Evolutionary conservation across 2,797 vertebrate species (phyloP), one percentile per base, ranked within the genome.

Genomic region (Schizothorax lantsangensis): DNA sequence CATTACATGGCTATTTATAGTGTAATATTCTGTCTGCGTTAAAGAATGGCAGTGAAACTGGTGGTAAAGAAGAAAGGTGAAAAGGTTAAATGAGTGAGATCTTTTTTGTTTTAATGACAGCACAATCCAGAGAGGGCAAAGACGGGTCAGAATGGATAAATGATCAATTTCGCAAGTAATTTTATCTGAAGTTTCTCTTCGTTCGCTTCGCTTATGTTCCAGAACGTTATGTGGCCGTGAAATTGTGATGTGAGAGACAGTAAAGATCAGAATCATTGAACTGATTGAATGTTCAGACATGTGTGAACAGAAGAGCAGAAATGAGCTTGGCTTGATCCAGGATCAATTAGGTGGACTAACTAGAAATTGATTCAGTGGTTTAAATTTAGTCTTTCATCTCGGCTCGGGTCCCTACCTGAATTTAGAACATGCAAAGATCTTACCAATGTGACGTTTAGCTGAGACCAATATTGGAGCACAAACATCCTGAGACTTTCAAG

Each of bases 1-100:
- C 17, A 71, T 71, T 71, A 66, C 52, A 45, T 57, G 33, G 64
- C 87, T 85, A 85, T 72, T 83, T 86, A 72, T 88, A 85, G 52
- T 33, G 21, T 68, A 68, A 83, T 38, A 52, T 74, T 79, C 57
- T 59, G 49, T 85, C 78, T 85, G 82, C 19, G 59, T 45, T 77
- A 10, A 66, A 84, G 47, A 59, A 72, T n/a, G 38, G n/a, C 66
- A 40, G 54, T 0, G 23, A 87, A 79, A 54, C 83, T 15, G 36
- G 36, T 23, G 19, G 10, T 43, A 19, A 40, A 66, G 40, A 38
- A 30, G 19, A 71, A 57, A 85, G 59, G 83, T 33, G 38, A 69
- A 81, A 74, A 75, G 69, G 47, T 78, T 72, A 82, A 81, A 81
- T 26, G 72, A 73, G 71, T 38, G 49, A 62, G 40, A 79, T 68